Percentiles rank a stretch among this genome's conserved stretches.
phyloP scores from a whole-genome alignment of 2,113 vertebrate genomes.

The Chunga burmeisteri region DNA sequence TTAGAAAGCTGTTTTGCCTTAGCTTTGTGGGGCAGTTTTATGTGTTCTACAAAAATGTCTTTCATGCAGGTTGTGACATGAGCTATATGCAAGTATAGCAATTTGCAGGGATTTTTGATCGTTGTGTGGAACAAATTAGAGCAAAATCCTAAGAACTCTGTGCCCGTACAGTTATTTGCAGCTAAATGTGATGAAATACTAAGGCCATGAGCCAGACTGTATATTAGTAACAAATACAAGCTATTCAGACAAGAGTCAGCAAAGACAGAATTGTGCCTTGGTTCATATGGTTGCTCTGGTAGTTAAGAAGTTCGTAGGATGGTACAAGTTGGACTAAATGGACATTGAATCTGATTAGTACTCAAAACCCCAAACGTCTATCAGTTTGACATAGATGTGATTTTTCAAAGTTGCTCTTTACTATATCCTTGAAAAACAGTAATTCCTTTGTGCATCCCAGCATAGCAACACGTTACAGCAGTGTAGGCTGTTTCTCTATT shows the following conservation, averaged over 20 bases:
- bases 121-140: not conserved
- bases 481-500: not conserved
- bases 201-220: not conserved
- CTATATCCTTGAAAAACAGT: not conserved
- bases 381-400: not conserved
- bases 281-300: not conserved
- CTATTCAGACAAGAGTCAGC: not conserved
- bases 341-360: not conserved
- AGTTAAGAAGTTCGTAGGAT: not conserved
- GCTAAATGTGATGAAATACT: not conserved
- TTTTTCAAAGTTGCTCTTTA: not conserved
- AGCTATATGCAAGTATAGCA: not conserved
- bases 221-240: not conserved
- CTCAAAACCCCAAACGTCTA: not conserved
- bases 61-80: not conserved
- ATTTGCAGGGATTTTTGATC: not conserved
- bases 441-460: not conserved
- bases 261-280: not conserved
- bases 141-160: not conserved
- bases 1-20: not conserved
- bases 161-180: not conserved
- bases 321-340: not conserved
- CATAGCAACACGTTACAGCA: not conserved
- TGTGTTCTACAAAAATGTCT: not conserved
- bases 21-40: not conserved